Conservation (phyloP, 1,140 invertebrate species). For the Zaprionus capensis region DNA sequence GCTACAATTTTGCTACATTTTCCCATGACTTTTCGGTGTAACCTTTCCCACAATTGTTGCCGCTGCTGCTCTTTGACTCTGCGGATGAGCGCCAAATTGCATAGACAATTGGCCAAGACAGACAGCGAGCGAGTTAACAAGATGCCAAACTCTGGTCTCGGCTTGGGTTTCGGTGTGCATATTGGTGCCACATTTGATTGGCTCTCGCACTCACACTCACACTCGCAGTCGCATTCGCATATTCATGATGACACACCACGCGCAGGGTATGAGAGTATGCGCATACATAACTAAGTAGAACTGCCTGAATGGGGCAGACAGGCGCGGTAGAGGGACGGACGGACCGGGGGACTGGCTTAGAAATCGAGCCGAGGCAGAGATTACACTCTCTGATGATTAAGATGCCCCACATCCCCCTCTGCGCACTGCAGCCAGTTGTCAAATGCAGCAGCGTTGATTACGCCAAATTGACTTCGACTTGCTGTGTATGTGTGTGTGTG, state of each 20-base stretch:
- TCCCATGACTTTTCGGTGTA: constrained; percentile 75
- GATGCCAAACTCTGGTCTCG: constrained; percentile 9
- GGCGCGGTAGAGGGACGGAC: neutral
- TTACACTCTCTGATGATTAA: constrained; percentile 33
- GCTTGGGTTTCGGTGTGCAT: constrained; percentile 16
- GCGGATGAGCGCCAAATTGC: constrained; percentile 64
- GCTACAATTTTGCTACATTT: constrained; percentile 55
- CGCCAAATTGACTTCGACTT: constrained; percentile 66
- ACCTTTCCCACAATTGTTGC: constrained; percentile 80
- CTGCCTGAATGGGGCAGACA: neutral
- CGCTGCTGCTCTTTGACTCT: constrained; percentile 38
- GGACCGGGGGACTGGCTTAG: neutral
- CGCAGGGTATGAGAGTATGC: constrained; percentile 36
- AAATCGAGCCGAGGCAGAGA: constrained; percentile 24
- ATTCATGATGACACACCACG: constrained; percentile 69
- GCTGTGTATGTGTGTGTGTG: constrained; percentile 12
- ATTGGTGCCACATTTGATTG: constrained; percentile 59
- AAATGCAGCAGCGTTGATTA: constrained; percentile 50
- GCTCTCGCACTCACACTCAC: constrained; percentile 42
- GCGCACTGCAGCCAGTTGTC: constrained; percentile 14
- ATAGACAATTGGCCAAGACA: constrained; percentile 67
- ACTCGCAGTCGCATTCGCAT: constrained; percentile 52
- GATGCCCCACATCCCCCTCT: constrained; percentile 7
- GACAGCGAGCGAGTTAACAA: constrained; percentile 19
- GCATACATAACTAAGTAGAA: constrained; percentile 75